Conservation (phyloP, 2,113 vertebrate genomes). For the Charadrius vociferus region DNA sequence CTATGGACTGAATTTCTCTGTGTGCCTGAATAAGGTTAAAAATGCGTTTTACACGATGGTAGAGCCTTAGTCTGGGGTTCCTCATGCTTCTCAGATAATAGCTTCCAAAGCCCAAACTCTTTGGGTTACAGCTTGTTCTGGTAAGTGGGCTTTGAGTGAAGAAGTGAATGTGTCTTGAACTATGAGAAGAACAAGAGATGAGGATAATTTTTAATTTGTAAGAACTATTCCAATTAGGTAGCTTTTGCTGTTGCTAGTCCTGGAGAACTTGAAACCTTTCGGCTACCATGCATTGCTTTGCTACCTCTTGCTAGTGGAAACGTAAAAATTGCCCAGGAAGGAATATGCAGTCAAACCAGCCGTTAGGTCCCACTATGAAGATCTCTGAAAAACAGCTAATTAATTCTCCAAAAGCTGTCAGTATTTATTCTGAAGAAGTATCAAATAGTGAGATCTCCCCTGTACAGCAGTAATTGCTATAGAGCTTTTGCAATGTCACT, state of each 20-base stretch:
- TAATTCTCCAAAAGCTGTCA: not conserved
- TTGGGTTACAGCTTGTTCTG: not conserved
- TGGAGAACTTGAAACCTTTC: not conserved
- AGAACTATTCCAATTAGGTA: not conserved
- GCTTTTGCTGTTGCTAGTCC: not conserved
- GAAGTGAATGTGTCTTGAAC: not conserved
- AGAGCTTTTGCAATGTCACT: not conserved
- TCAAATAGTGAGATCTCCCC: not conserved
- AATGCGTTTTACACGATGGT: not conserved
- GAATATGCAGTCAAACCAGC: not conserved
- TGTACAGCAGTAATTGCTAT: not conserved
- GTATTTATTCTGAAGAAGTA: not conserved
- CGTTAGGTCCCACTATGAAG: not conserved
- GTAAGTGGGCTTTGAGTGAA: not conserved
- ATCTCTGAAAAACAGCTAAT: not conserved
- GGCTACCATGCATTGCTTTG: not conserved
- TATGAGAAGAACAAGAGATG: not conserved
- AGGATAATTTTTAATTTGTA: not conserved
- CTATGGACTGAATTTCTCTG: not conserved
- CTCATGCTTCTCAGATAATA: not conserved
- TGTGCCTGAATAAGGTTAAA: conserved; percentile 13
- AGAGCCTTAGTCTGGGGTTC: not conserved
- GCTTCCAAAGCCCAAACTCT: not conserved
- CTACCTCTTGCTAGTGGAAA: not conserved
- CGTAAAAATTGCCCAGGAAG: not conserved